Evolutionary conservation across 2,113 vertebrate species (phyloP).

Genomic region (Mesoclemmys tuberculata): DNA sequence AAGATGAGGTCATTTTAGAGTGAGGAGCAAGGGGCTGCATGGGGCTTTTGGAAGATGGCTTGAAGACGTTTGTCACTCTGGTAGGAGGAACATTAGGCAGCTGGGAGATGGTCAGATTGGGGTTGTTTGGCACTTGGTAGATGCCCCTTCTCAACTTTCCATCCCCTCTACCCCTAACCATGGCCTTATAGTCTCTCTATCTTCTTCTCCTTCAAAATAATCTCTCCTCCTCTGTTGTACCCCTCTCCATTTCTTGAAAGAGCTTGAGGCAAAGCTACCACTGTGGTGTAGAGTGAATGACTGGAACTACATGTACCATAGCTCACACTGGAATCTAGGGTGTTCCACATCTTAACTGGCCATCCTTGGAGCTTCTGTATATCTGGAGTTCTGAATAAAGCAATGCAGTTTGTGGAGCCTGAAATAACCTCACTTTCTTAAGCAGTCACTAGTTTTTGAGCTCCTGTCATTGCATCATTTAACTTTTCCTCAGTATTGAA

Average conservation of each 20-base stretch:
- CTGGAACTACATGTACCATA: neutral
- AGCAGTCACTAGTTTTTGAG: neutral
- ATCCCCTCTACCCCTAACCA: neutral
- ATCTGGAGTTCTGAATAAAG: neutral
- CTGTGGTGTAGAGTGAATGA: accelerated
- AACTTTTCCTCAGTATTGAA: neutral
- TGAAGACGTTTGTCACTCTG: neutral
- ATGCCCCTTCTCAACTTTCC: neutral
- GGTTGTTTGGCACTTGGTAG: neutral
- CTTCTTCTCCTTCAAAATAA: neutral
- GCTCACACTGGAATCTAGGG: neutral
- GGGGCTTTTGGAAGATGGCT: neutral
- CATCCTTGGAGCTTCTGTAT: neutral
- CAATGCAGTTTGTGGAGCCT: neutral
- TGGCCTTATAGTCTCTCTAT: neutral
- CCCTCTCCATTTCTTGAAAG: neutral
- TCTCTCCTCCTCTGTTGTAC: neutral
- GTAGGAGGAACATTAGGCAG: neutral
- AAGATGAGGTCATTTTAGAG: neutral
- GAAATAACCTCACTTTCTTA: neutral
- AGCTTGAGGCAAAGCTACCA: neutral
- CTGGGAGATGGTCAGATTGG: neutral
- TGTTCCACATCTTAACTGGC: neutral
- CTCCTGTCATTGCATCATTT: neutral
- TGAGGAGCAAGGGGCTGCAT: neutral